phyloP scores from a whole-genome alignment of 2,888 invertebrate species.

The Pristionchus arcanus region DNA sequence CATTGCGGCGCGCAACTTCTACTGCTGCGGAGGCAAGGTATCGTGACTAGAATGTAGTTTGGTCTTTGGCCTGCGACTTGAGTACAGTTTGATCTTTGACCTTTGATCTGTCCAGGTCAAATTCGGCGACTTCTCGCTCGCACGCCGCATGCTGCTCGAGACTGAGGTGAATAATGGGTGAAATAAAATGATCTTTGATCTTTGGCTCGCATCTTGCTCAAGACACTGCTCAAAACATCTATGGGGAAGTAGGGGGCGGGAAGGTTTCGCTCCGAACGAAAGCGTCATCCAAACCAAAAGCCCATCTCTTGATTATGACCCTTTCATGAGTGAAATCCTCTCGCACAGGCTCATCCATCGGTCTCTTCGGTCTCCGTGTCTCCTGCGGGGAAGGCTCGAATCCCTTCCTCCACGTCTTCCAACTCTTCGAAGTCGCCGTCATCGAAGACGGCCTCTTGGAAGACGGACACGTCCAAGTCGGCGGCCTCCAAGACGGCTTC shows the following conservation, averaged over 20 bases:
- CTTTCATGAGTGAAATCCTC: neutral
- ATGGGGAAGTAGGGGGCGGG: neutral
- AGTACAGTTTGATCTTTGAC: neutral
- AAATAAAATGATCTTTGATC: neutral
- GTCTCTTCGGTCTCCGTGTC: neutral
- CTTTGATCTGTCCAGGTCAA: neutral
- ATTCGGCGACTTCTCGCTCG: constrained; percentile 19
- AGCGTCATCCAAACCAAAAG: constrained; percentile 7
- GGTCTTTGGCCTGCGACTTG: neutral
- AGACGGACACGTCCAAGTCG: too few species aligned
- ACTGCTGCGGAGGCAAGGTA: neutral
- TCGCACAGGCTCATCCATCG: neutral
- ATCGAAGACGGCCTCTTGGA: too few species aligned
- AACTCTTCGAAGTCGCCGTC: too few species aligned
- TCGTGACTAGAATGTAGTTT: neutral
- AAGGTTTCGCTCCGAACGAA: neutral
- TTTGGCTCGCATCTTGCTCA: too few species aligned
- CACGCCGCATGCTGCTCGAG: neutral
- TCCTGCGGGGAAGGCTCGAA: too few species aligned
- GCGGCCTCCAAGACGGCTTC: neutral
- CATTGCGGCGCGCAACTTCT: constrained; percentile 9
- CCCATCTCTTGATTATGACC: neutral
- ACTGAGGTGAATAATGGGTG: neutral
- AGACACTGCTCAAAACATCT: too few species aligned
- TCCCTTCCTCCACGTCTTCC: too few species aligned